Base-by-base conservation (phyloP, 2,888 invertebrate genomes). In the Argyresthia albistria region DNA sequence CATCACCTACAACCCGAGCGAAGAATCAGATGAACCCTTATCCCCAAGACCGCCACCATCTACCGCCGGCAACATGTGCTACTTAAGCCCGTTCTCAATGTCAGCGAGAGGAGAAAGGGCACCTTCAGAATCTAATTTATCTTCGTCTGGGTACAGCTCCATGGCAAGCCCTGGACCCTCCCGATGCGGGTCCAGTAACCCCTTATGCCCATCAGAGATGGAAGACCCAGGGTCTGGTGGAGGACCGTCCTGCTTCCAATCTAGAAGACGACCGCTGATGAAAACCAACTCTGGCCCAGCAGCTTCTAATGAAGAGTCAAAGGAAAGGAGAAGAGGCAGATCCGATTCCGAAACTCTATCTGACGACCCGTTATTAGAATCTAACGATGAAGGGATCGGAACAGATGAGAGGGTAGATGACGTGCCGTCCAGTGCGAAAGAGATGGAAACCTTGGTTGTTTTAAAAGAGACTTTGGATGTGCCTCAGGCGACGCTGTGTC, bases 91-190 rank as follows among this genome's bases (percentile, higher is more conserved):
- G 0, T 94, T 94, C 70, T 91, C 93, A 0, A 92, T 93, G 89
- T 91, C 91, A 46, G 89, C 90, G 1, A 81, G 93, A 58, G 91
- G 91, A 11, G 93, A 93, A 65, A 89, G 94, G 60, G 93, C 93
- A 1, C 93, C 93, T 11, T 95, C 95, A 0, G 94, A 95, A 78
- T 94, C 94, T 1, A 95, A 95, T 73, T 82, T 95, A 43, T 94
- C 94, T 58, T 94, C 95, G 8, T 95, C 94, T 0, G 95, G 95
- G 8, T 95, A 95, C 71, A 94, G 94, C 58, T 95, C 94, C 2
- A 94, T 95, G 93, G 94, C 95, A 0, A 94, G 93, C 74, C 95
- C 95, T 0, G 94, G 94, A 0, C 93, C 94, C 4, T 94, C 94
- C 0, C 84, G 95, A 56, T 95, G 95, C 69, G 93, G 94, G 7